These are phyloP conservation scores for Tetragnatha montana DNA, from an alignment of 2,888 invertebrate genomes.

Conservation along the genomic window DNA sequence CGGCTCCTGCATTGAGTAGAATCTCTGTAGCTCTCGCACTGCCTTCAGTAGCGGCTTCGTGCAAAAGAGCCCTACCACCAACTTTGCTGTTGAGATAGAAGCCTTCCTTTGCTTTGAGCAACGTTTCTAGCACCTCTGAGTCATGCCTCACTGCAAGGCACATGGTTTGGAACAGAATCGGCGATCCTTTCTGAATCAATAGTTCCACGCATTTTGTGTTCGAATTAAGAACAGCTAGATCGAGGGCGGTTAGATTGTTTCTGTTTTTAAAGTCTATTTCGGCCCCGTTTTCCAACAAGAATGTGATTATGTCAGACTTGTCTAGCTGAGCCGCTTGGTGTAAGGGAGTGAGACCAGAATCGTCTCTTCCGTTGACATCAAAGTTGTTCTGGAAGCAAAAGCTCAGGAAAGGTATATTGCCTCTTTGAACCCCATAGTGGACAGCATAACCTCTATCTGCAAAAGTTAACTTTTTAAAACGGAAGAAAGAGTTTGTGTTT, in stretches of 20 bases:
- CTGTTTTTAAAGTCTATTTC: not conserved
- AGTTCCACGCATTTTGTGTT: conserved; percentile 16
- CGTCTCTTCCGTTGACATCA: conserved; percentile 81
- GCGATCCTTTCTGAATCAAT: conserved; percentile 2
- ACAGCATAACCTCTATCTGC: not conserved
- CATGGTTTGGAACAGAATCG: not conserved
- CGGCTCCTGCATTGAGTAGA: not conserved
- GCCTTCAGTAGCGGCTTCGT: not conserved
- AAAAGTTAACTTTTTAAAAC: no score
- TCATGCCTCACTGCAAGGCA: not conserved
- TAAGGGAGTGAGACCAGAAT: not conserved
- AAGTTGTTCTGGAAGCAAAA: not conserved
- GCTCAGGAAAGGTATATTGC: not conserved
- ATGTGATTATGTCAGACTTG: not conserved
- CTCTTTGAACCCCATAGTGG: not conserved
- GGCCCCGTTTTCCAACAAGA: conserved; percentile 1
- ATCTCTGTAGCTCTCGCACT: not conserved
- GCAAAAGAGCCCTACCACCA: not conserved
- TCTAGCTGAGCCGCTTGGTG: conserved; percentile 14
- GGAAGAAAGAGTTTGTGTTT: no score
- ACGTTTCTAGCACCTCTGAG: not conserved
- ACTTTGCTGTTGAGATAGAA: not conserved
- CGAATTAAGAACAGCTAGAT: conserved; percentile 8
- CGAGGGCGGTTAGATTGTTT: conserved; percentile 1
- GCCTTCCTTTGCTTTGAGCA: not conserved